These are phyloP conservation scores for Andrena camellia DNA, from an alignment of 2,888 invertebrate species.

Conservation along the genomic window DNA sequence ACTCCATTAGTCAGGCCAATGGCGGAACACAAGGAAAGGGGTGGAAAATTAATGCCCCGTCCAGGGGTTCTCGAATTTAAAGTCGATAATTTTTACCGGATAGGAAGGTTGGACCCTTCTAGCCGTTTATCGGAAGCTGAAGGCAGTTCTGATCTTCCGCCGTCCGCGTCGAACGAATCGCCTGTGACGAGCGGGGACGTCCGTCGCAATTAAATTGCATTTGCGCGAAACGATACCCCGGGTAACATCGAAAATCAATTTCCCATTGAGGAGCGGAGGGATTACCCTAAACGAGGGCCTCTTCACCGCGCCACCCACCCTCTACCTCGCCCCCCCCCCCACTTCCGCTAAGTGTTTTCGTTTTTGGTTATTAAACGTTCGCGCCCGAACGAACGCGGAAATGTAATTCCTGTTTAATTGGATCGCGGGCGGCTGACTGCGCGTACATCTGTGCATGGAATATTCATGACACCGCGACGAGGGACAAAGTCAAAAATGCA, in stretches of 20 bases:
- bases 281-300: not conserved
- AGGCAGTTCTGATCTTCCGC: not conserved
- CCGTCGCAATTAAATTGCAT: slow-evolving; percentile 17
- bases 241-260: slow-evolving; percentile 7
- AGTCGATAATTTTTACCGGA: not conserved
- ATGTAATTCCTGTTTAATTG: slow-evolving; percentile 53
- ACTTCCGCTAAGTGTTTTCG: slow-evolving; percentile 44
- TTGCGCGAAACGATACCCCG: slow-evolving; percentile 7
- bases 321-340: not conserved
- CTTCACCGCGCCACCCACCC: not conserved
- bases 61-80: not conserved
- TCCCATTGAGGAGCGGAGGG: not conserved
- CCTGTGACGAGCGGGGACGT: not conserved
- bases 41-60: not conserved
- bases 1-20: not conserved
- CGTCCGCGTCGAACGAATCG: not conserved
- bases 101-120: not conserved
- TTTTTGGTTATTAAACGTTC: slow-evolving; percentile 45
- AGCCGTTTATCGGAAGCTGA: slow-evolving; percentile 4
- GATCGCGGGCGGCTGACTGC: slow-evolving; percentile 32
- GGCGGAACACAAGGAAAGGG: not conserved
- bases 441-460: slow-evolving; percentile 39
- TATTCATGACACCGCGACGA: slow-evolving; percentile 28
- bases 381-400: slow-evolving; percentile 21
- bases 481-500: slow-evolving; percentile 29